Conservation (phyloP, 53 echinoderm and acorn worm species). For the Patiria pectinifera region DNA sequence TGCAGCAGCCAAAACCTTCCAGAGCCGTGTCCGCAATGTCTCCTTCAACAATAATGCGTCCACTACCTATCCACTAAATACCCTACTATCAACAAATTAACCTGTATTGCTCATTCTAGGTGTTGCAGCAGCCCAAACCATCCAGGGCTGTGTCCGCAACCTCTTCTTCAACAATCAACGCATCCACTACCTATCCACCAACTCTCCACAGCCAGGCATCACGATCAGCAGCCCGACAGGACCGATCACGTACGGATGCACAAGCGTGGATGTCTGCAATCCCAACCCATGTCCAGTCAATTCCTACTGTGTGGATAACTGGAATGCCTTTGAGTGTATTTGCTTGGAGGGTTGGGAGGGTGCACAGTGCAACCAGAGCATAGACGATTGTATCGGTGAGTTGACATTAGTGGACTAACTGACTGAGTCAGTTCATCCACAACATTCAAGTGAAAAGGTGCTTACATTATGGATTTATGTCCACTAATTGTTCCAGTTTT, state of each 20-base stretch:
- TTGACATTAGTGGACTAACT: too few relatives aligned
- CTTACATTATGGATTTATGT: too few relatives aligned
- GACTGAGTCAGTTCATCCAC: not conserved
- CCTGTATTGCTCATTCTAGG: not conserved
- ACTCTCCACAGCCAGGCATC: conserved; percentile 70
- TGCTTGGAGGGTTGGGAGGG: conserved; percentile 96
- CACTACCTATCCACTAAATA: not conserved
- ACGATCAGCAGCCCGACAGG: conserved; percentile 65
- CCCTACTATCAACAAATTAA: not conserved
- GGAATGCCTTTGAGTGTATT: conserved; percentile 81
- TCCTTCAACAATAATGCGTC: not conserved
- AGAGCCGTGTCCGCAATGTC: not conserved
- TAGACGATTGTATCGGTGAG: conserved; percentile 96
- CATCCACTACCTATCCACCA: conserved; percentile 80
- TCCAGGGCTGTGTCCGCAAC: conserved; percentile 86
- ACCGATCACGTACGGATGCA: conserved; percentile 77
- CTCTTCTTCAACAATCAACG: conserved; percentile 78
- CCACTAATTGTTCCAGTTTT: too few relatives aligned
- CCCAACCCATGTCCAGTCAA: conserved; percentile 84
- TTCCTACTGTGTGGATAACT: conserved; percentile 83
- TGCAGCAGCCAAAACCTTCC: not conserved
- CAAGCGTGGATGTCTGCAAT: conserved; percentile 77
- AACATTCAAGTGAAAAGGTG: too few relatives aligned
- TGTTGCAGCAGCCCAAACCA: conserved; percentile 23
- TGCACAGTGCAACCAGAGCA: conserved; percentile 67